Conservation (phyloP, 2,888 invertebrate species). For the Ecdyonurus torrentis region DNA sequence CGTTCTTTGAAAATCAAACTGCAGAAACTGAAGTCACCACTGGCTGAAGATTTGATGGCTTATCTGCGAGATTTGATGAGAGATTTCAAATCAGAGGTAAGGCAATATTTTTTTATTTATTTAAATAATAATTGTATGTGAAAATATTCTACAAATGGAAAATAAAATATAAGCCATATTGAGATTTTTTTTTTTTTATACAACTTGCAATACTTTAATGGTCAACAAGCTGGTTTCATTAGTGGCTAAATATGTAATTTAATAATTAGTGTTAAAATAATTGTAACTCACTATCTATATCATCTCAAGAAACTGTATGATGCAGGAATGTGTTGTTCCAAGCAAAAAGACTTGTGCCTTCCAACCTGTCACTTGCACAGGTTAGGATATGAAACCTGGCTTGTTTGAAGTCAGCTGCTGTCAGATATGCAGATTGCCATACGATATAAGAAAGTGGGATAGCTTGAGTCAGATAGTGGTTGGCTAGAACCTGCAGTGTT, state of each 20-base stretch:
- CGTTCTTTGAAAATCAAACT: conserved; percentile 42
- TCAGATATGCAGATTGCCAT: too few species aligned
- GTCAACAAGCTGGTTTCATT: too few species aligned
- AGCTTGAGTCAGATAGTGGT: too few species aligned
- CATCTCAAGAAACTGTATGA: too few species aligned
- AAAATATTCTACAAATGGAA: background rate
- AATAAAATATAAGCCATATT: background rate
- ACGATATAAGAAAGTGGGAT: too few species aligned
- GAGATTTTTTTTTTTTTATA: background rate
- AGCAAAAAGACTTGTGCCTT: too few species aligned
- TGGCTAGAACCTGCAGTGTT: too few species aligned
- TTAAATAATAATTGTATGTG: background rate
- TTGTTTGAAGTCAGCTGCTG: too few species aligned
- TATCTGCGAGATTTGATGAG: conserved; percentile 29
- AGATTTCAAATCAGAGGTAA: conserved; percentile 29
- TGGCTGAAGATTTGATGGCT: conserved; percentile 26
- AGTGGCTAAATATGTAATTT: too few species aligned
- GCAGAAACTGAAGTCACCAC: conserved; percentile 26
- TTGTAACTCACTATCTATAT: background rate
- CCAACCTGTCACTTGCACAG: too few species aligned
- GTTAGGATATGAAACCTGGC: too few species aligned
- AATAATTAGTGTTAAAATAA: background rate
- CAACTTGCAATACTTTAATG: background rate
- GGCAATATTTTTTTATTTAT: background rate
- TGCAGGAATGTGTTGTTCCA: too few species aligned